These are phyloP conservation scores for Euphydryas editha DNA, from an alignment of 2,888 invertebrate species.

Conservation along the genomic window DNA sequence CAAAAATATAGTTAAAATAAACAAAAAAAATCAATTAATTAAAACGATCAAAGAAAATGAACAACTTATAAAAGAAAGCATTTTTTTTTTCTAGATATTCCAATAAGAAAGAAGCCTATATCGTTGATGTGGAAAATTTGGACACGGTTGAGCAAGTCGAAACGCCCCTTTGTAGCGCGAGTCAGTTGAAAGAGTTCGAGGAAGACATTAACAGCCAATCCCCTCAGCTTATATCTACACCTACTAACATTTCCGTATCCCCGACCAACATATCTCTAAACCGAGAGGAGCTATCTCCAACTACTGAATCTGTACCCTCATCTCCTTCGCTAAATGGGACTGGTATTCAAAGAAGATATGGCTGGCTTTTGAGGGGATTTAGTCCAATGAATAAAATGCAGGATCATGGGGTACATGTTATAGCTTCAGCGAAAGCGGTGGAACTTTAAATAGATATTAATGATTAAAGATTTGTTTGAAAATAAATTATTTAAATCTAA, in stretches of 20 bases:
- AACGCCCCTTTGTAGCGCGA: constrained; percentile 91
- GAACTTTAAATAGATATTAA: constrained; percentile 3
- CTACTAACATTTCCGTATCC: constrained; percentile 52
- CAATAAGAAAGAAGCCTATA: constrained; percentile 82
- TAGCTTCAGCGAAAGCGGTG: constrained; percentile 36
- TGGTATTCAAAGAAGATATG: constrained; percentile 66
- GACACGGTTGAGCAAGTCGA: constrained; percentile 86
- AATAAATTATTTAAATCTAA: constrained; percentile 1
- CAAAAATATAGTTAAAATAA: no score
- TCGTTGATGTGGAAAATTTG: constrained; percentile 85
- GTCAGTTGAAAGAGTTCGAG: constrained; percentile 81
- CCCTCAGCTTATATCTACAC: constrained; percentile 57
- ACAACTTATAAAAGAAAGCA: not conserved
- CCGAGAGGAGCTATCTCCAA: constrained; percentile 55
- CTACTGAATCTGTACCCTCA: constrained; percentile 59
- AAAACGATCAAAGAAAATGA: not conserved
- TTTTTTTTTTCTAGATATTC: constrained; percentile 70
- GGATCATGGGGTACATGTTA: constrained; percentile 37
- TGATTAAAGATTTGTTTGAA: not conserved
- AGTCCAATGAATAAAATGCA: constrained; percentile 53
- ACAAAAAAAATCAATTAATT: not conserved
- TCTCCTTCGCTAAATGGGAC: constrained; percentile 59
- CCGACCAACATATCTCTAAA: constrained; percentile 55
- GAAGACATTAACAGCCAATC: constrained; percentile 59
- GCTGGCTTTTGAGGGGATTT: constrained; percentile 69